Evolutionary conservation across 1,140 invertebrate genomes (phyloP), one percentile per base, ranked within the genome.

Genomic region (Camponotus floridanus): DNA sequence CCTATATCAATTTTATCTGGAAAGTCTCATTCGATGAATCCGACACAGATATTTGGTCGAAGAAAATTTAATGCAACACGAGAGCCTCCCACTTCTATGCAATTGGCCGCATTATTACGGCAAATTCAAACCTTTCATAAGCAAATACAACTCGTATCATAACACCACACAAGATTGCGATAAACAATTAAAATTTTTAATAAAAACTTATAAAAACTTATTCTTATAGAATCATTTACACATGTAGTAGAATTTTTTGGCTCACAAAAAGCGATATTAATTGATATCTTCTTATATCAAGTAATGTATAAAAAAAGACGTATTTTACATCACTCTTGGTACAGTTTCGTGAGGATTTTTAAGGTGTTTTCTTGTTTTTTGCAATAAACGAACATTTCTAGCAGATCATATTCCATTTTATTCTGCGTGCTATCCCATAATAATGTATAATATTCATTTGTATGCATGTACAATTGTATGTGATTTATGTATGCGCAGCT

Each of bases 51-150:
- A 26, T 7, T 62, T 15, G 36, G 67, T 55, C 61, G 68, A 2
- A 85, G 73, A 87, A 85, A 62, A 87, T 13, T 64, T 62, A 70
- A n/a, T 36, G 18, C 65, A 6, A 70, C 26, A 18, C 88, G 78
- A 68, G 87, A 92, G 39, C 91, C 89, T 8, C 86, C 92, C 13
- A 89, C 92, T 39, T 88, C 91, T 15, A 85, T 92, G 2, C 87
- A 89, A 42, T 61, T 94, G 15, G 65, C 90, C 1, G 91, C 90
- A 9, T 81, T 94, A 5, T 83, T 94, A 33, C 89, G 93, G 6
- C 91, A 93, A 85, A 94, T 94, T 61, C 94, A 94, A 88, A 91
- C 87, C 13, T 94, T 94, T 78, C 93, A 94, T 51, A 93, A 93
- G n/a, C 92, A 93, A 86, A 87, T 94, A 5, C 87, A 87, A 62